Percentiles rank a stretch among this genome's conserved stretches.
Conservation (phyloP, 2,797 vertebrate genomes). For the Basileuterus tristriatus region DNA sequence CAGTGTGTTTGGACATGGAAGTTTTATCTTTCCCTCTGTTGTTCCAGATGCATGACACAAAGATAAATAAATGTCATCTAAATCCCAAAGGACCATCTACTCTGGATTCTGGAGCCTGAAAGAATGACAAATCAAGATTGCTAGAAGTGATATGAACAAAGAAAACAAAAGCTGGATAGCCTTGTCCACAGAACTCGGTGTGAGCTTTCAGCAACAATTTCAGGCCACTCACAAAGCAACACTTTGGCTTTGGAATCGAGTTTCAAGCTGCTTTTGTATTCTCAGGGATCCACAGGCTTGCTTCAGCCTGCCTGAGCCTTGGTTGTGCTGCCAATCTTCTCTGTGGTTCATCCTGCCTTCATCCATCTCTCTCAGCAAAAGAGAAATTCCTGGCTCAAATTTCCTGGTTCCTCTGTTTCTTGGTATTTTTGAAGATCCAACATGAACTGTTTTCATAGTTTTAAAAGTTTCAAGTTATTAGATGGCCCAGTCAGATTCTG, state of each 20-base stretch:
- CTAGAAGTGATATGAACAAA: neutral
- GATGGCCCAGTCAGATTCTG: neutral
- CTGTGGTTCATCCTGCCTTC: neutral
- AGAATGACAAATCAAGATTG: constrained; percentile 1
- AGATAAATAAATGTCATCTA: neutral
- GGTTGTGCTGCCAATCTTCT: neutral
- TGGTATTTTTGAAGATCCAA: neutral
- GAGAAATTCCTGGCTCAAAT: neutral
- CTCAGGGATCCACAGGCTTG: neutral
- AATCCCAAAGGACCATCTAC: neutral
- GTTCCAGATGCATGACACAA: neutral
- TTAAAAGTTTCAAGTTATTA: neutral
- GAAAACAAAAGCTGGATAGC: neutral
- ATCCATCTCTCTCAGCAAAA: neutral
- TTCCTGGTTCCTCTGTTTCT: neutral
- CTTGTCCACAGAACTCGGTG: neutral
- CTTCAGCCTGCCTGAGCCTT: neutral
- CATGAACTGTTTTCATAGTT: neutral
- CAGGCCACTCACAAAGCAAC: neutral
- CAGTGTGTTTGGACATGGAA: neutral
- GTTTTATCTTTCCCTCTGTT: neutral
- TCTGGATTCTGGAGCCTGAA: neutral
- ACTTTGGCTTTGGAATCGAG: neutral
- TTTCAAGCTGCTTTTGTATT: neutral
- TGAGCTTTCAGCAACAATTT: neutral